Evolutionary conservation across 2,888 invertebrate species (phyloP).

Genomic region (Drosophila anomalata): DNA sequence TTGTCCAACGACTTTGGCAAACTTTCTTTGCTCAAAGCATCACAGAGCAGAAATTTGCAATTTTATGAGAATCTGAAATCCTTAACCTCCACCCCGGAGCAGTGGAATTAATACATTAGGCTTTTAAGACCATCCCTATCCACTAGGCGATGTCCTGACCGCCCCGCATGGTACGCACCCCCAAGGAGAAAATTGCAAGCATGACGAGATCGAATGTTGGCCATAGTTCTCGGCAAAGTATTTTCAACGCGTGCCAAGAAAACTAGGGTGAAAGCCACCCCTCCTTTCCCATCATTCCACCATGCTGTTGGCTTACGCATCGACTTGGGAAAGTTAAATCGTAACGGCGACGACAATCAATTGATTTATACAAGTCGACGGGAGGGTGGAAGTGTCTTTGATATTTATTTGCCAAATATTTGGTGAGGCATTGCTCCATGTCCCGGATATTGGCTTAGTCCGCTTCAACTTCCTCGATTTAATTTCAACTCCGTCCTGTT

Average conservation of each 20-base stretch:
- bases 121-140: conserved; percentile 31
- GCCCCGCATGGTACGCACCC: conserved; percentile 18
- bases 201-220: conserved; percentile 73
- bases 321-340: conserved; percentile 61
- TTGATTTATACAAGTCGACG: conserved; percentile 65
- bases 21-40: conserved; percentile 51
- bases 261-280: conserved; percentile 32
- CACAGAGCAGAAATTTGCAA: conserved; percentile 64
- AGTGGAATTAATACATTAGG: conserved; percentile 75
- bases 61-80: conserved; percentile 62
- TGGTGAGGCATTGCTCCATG: conserved; percentile 56
- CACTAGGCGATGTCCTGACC: conserved; percentile 21
- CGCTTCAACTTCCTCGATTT: conserved; percentile 22
- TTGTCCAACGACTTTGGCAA: conserved; percentile 66
- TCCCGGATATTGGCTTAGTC: conserved; percentile 58
- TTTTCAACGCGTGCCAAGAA: conserved; percentile 65
- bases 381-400: conserved; percentile 33
- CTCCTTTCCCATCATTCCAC: conserved; percentile 21
- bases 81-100: conserved; percentile 3
- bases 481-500: conserved; percentile 11
- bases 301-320: conserved; percentile 25
- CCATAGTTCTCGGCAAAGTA: conserved; percentile 66
- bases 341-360: conserved; percentile 67
- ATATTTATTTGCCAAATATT: conserved; percentile 77
- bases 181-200: conserved; percentile 47